Evolutionary conservation across 1,140 invertebrate genomes (phyloP), one percentile per base, ranked within the genome.

Genomic region (Brachionus calyciflorus): DNA sequence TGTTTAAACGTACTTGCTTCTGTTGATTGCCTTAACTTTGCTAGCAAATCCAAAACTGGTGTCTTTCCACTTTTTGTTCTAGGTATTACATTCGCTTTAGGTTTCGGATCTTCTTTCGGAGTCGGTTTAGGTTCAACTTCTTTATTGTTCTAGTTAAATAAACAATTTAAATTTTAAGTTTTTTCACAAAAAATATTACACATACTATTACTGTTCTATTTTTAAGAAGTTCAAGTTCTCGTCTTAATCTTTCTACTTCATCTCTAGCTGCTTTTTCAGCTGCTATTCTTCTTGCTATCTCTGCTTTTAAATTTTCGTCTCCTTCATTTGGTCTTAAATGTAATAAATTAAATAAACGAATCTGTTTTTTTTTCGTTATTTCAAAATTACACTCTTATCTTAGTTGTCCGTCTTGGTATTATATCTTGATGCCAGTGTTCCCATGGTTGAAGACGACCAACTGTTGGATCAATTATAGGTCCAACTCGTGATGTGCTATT

Each of bases 401-500:
- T n/a, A 53, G 30, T 40, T 9, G 46, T 40, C 28, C 69, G 24
- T 14, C 51, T 26, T 19, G 69, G 69, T 49, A 73, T 51, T 6
- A 73, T 51, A 26, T 73, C 69, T 41, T 73, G 69, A 14, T 73
- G 69, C 69, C 69, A 73, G 19, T 73, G 69, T 10, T 73, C 69
- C 69, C 69, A 73, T 9, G 69, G 69, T 37, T 73, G 69, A n/a
- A 73, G n/a, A 14, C 69, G 44, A 28, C 73, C 73, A 28, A 24
- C 73, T 3, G 73, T 76, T 46, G 73, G 73, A 48, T 76, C 73
- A 19, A 76, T 76, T 19, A 76, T 49, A 30, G 73, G 73, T 30
- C 73, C 73, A 33, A 76, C 46, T 57, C 41, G 17, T 26, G 19
- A 19, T 12, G 30, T 30, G 14, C 33, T 24, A 21, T 76, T 57